Percentiles rank a stretch among this genome's conserved stretches.
Conservation (phyloP, 2,888 invertebrate species). For the Drosophila recens region DNA sequence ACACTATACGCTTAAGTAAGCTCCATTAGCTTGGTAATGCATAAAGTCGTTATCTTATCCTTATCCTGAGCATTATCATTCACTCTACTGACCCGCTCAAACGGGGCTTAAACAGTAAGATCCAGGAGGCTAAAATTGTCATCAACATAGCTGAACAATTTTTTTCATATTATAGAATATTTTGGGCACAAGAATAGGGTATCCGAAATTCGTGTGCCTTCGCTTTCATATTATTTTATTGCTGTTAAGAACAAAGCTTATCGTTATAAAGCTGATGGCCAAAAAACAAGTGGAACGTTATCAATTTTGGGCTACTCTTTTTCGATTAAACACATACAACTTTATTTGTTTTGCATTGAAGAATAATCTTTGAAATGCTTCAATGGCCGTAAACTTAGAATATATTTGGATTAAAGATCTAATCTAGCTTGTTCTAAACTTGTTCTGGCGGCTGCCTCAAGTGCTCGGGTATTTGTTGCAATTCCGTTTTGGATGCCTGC, state of each 20-base stretch:
- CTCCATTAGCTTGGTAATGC: not conserved
- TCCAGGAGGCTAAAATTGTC: too few species aligned
- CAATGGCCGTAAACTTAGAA: conserved; percentile 24
- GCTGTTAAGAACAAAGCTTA: conserved; percentile 45
- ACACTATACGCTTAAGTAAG: conserved; percentile 10
- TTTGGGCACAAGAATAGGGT: not conserved
- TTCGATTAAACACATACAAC: conserved; percentile 31
- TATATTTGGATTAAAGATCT: conserved; percentile 13
- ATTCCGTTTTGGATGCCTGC: conserved; percentile 93
- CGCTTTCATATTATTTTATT: conserved; percentile 6
- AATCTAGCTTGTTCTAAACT: conserved; percentile 48
- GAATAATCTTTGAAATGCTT: conserved; percentile 48
- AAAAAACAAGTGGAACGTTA: conserved; percentile 29
- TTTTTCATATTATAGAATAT: not conserved
- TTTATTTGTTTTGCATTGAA: conserved; percentile 38
- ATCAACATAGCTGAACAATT: too few species aligned
- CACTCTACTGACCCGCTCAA: too few species aligned
- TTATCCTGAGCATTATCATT: too few species aligned
- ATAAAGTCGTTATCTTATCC: not conserved
- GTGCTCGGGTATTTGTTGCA: conserved; percentile 87
- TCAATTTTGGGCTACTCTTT: conserved; percentile 30
- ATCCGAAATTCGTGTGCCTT: not conserved
- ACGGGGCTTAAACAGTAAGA: too few species aligned
- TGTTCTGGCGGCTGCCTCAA: conserved; percentile 85
- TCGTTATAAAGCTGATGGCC: conserved; percentile 38